Base-by-base conservation (phyloP, 2,797 vertebrate genomes). In the Lepidocolaptes lacrymiger region DNA sequence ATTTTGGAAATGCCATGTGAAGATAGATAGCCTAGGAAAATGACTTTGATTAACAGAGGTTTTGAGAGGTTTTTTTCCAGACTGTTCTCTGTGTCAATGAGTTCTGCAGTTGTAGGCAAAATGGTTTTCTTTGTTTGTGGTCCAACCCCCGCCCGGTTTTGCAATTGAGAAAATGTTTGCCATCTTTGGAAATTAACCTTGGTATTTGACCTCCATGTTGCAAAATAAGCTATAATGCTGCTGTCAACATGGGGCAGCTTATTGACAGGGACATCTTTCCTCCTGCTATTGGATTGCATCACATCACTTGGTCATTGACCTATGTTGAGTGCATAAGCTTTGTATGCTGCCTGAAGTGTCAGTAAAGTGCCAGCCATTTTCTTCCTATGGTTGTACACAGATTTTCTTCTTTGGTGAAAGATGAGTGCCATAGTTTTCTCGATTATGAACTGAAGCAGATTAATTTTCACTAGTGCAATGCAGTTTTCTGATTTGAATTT, bases 151-250 rank as follows among this genome's bases (percentile, higher is more conserved):
- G 9, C 48, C 48, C 14, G 26, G 21, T 94, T 96, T 96, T 96
- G 91, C 88, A 89, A 91, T 18, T 96, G 79, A 93, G 62, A 95
- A 95, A 95, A 86, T 93, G 91, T 97, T 97, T 96, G 69, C 59
- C 34, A 6, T 93, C 69, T 94, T 84, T 94, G 77, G 69, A 95
- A 88, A 86, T 90, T 73, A 94, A 73, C 94, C 95, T 96, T 94
- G 90, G 26, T 73, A 79, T 46, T 69, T 97, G 88, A 95, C 88
- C 87, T 88, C 48, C 2, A 1, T 72, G 79, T 97, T 96, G 94
- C 89, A 95, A 89, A 95, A 85, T 78, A 68, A 91, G 26, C 68
- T 88, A 39, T 78, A 86, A 75, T 66, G 56, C 27, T 83, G 76
- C 55, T 93, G 96, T 94, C 73, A 74, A 3, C 76, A 72, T 51